A percentile compares a stretch with the other conserved stretches of the same genome.
These are phyloP conservation scores for Megaustenia siamemsis DNA, from an alignment of 2,888 invertebrate genomes.

Conservation along the genomic window DNA sequence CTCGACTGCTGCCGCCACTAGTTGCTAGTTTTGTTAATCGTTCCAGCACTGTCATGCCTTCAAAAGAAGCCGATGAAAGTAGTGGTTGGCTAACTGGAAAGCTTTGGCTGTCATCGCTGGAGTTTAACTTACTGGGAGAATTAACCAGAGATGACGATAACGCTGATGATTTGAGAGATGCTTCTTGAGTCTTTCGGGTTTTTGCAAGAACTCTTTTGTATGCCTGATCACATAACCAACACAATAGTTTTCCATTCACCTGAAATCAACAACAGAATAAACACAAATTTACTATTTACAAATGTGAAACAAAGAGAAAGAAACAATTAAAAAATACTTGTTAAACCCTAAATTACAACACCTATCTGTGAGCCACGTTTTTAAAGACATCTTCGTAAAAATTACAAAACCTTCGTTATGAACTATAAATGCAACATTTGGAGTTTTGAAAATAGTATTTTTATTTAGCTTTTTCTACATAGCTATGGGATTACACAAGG, in stretches of 20 bases:
- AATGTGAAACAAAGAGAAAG: too few relatives aligned
- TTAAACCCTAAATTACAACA: too few relatives aligned
- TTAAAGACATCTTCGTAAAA: too few relatives aligned
- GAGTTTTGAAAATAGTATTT: too few relatives aligned
- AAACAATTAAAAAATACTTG: too few relatives aligned
- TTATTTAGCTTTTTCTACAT: too few relatives aligned
- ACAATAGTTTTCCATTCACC: conserved; percentile 96
- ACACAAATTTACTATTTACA: too few relatives aligned
- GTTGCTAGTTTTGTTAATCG: conserved; percentile 49
- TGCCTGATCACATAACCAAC: conserved; percentile 96
- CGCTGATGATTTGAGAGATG: conserved; percentile 58
- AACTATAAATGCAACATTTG: too few relatives aligned
- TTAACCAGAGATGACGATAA: conserved; percentile 50
- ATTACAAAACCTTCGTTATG: too few relatives aligned
- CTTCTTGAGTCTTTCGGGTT: conserved; percentile 83
- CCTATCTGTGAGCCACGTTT: too few relatives aligned
- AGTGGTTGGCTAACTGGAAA: conserved; percentile 23
- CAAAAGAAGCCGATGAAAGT: conserved; percentile 44
- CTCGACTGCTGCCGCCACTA: conserved; percentile 42
- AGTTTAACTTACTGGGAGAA: conserved; percentile 47
- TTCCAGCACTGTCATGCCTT: conserved; percentile 54
- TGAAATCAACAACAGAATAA: conserved; percentile 81
- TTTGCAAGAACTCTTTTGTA: conserved; percentile 94
- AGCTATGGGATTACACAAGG: too few relatives aligned
- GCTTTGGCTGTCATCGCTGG: conserved; percentile 35